A percentile compares a stretch with the other conserved stretches of the same genome.
phyloP scores from a whole-genome alignment of 2,888 invertebrate species.

The Megalurothrips usitatus region DNA sequence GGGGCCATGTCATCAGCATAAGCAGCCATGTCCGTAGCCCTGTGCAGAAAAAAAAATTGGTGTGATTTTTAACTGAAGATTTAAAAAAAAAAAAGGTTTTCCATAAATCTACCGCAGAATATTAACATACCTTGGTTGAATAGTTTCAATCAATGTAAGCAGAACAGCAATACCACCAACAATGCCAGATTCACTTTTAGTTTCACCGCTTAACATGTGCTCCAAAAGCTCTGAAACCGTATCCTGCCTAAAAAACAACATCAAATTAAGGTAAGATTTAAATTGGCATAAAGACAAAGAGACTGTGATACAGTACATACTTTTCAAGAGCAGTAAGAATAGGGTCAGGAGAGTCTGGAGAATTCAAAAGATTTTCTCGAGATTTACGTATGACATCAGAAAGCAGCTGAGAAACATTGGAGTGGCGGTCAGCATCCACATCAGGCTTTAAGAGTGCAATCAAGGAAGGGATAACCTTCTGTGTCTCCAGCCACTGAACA shows the following conservation, averaged over 20 bases:
- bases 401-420: constrained; percentile 82
- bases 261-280: constrained; percentile 27
- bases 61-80: neutral
- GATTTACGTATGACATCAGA: constrained; percentile 75
- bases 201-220: constrained; percentile 64
- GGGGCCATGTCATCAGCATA: constrained; percentile 20
- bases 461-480: constrained; percentile 78
- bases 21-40: neutral
- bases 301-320: constrained; percentile 49
- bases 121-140: constrained; percentile 47
- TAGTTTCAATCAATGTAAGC: constrained; percentile 62
- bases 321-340: constrained; percentile 68
- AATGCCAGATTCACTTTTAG: constrained; percentile 63
- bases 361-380: constrained; percentile 55
- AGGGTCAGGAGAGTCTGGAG: constrained; percentile 53
- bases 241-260: constrained; percentile 52
- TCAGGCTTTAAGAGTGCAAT: constrained; percentile 60
- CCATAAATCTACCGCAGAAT: neutral
- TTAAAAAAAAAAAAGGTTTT: neutral
- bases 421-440: constrained; percentile 69
- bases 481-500: constrained; percentile 82
- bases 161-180: constrained; percentile 76
- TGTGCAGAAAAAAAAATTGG: neutral
- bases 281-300: constrained; percentile 30
- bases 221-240: constrained; percentile 65